Evolutionary conservation across 1,140 invertebrate genomes (phyloP).

Genomic region (Melipona quadrifasciata): DNA sequence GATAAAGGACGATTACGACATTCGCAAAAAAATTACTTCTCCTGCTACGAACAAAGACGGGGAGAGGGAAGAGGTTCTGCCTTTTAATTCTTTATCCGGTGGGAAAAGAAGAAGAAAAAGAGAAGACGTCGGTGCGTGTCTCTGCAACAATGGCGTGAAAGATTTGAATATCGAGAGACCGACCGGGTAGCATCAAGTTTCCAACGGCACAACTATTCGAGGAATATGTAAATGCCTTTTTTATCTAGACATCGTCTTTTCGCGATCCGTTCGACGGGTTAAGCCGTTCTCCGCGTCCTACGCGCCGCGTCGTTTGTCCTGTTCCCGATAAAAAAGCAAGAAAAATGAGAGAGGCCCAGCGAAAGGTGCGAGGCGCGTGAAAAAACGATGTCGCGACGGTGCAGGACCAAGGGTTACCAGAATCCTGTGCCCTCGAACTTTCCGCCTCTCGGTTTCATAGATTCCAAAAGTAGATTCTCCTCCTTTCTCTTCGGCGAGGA

Average conservation of each 20-base stretch:
- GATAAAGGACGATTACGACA: not conserved
- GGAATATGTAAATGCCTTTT: constrained; percentile 36
- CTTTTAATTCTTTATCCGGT: not conserved
- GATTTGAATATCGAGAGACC: constrained; percentile 35
- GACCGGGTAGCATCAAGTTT: constrained; percentile 1
- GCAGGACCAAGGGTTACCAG: not conserved
- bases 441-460: not conserved
- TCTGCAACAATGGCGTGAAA: constrained; percentile 21
- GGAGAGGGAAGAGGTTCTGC: no score
- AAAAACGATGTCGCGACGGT: constrained; percentile 9
- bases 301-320: constrained; percentile 14
- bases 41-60: no score
- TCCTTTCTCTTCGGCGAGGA: no score
- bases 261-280: constrained; percentile 38
- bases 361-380: not conserved
- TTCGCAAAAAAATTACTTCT: not conserved
- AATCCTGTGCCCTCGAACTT: not conserved
- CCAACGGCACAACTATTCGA: constrained; percentile 25
- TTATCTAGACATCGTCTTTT: constrained; percentile 41
- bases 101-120: not conserved
- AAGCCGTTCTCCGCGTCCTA: constrained; percentile 27
- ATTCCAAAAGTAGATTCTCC: not conserved
- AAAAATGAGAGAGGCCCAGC: not conserved
- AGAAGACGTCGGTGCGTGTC: constrained; percentile 5
- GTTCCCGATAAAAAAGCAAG: constrained; percentile 1